Conservation (phyloP, 2,888 invertebrate species). For the Oscheius sp. region DNA sequence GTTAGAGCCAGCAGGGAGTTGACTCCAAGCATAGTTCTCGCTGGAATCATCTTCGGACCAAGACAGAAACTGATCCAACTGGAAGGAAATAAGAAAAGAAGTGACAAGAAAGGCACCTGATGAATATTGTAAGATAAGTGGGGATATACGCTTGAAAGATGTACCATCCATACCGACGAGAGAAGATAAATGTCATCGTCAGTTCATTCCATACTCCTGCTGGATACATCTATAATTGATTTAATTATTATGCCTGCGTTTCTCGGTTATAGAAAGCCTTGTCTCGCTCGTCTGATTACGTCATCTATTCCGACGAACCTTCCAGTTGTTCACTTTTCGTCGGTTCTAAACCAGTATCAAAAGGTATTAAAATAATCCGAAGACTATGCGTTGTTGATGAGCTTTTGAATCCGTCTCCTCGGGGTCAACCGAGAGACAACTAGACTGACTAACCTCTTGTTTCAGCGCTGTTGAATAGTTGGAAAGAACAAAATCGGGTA, state of each 20-base stretch:
- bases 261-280: no score
- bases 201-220: slow-evolving; percentile 69
- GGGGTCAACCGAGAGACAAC: no score
- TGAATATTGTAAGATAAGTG: slow-evolving; percentile 70
- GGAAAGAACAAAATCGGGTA: slow-evolving; percentile 66
- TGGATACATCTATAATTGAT: slow-evolving; percentile 56
- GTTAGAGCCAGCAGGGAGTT: slow-evolving; percentile 62
- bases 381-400: no score
- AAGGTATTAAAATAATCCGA: no score
- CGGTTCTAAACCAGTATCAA: no score
- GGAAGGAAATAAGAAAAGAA: no score
- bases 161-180: slow-evolving; percentile 69
- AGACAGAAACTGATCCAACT: slow-evolving; percentile 65
- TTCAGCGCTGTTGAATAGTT: slow-evolving; percentile 62
- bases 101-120: no score
- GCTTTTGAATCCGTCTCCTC: no score
- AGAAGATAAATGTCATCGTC: slow-evolving; percentile 66
- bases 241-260: not conserved
- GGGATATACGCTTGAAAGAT: slow-evolving; percentile 70
- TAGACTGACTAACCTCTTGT: slow-evolving; percentile 56
- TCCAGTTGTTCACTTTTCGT: no score
- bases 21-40: slow-evolving; percentile 67
- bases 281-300: no score
- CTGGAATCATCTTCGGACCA: slow-evolving; percentile 65
- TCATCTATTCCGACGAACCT: no score